Base-by-base conservation (phyloP, 2,113 vertebrate species). In the Toxotes jaculatrix region DNA sequence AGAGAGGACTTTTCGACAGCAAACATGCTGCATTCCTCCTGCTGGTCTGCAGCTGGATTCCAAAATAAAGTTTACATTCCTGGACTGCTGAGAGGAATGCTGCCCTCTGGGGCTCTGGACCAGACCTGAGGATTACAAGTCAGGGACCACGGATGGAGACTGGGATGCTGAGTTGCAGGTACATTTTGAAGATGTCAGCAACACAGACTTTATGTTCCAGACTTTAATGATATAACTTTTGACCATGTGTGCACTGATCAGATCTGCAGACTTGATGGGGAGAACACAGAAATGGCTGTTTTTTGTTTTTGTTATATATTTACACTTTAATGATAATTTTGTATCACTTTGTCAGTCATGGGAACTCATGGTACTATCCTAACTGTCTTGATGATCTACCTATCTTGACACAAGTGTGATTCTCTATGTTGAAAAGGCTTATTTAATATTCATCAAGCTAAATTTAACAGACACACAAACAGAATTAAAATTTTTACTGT, bases 51-150 rank as follows among this genome's bases (percentile, higher is more conserved):
- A 81, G 79, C 63, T 74, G 79, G 65, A 82, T 74, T 93, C 93
- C 92, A 94, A 93, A 93, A 80, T 91, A 92, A 93, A 93, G 93
- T 90, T 91, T 77, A 89, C 92, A 93, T 93, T 94, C 92, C 89
- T 89, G 79, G 77, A 81, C 73, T 61, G 78, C 65, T 34, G 78
- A 38, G 76, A 85, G 84, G 90, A 89, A 91, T 84, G 85, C 86
- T 76, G 82, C 87, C 77, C 86, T 80, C 83, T 84, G 56, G 79
- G 77, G 86, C 57, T 79, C 67, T 61, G 80, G 87, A 80, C 51
- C 49, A 51, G 72, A 45, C 53, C 57, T 19, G 14, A 38, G 72
- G 6, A 76, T 67, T 70, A 69, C 85, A 84, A 76, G 77, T 62
- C 79, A 75, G 64, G 49, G 49, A 65, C 42, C 59, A 10, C 1